Evolutionary conservation across 2,113 vertebrate species (phyloP), one percentile per base, ranked within the genome.

Genomic region (Antechinus flavipes): DNA sequence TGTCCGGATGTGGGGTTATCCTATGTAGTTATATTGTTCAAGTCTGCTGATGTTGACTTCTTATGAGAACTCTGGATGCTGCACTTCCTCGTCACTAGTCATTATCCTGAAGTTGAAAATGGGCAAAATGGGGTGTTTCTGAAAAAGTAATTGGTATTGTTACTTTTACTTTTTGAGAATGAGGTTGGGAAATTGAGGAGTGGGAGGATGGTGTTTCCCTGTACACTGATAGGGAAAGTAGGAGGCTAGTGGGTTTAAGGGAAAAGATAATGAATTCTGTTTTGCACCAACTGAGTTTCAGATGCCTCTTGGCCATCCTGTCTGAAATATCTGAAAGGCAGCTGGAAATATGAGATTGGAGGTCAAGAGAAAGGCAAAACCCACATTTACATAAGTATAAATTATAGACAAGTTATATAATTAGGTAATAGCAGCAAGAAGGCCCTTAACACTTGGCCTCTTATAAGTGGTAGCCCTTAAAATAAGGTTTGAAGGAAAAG

Each of bases 1-100:
- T 16, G 93, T 91, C 97, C 95, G 68, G 91, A 91, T 90, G 84
- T 93, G 94, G 92, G 98, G 19, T 95, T 0, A 0, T 35, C 55
- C n/a, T 49, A 19, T 58, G 54, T 94, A 92, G 92, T 91, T 93
- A 50, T 50, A 27, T 22, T 90, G 89, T 98, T 76, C 52, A 93
- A 76, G 93, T 54, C 23, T n/a, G 24, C 93, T 16, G 89, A 89
- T 89, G 97, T 95, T 95, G 35, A 54, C 8, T 96, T 96, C 90
- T 50, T 97, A 35, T 93, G 90, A 92, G 96, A 54, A 54, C 46
- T 27, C 35, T 53, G 54, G 22, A 16, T 11, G 54, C 94, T 97
- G 95, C 27, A 97, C 95, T 95, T 95, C 22, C 35, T 55, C 6
- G 50, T 90, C 27, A 93, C 2, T 90, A 3, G 91, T 25, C 26